Evolutionary conservation across 2,113 vertebrate genomes (phyloP).

Genomic region (Nothocercus nigrocapillus): DNA sequence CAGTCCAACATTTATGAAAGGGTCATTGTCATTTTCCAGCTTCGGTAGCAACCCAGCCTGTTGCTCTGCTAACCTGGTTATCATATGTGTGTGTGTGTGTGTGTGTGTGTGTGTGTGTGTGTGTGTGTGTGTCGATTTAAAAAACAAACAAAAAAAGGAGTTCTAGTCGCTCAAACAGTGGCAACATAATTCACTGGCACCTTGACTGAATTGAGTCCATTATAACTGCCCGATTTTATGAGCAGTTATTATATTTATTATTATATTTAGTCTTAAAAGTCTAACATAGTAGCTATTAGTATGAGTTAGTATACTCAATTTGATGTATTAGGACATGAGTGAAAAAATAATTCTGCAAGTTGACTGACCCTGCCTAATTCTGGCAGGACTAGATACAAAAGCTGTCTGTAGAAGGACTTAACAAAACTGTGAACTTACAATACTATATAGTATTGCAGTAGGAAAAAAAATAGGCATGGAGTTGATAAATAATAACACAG

Average conservation of each 20-base stretch:
- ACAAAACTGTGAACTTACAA: not conserved
- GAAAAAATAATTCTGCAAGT: too few species aligned
- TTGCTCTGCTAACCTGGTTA: not conserved
- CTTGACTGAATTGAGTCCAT: not conserved
- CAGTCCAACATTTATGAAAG: slow-evolving; percentile 42
- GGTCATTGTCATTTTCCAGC: not conserved
- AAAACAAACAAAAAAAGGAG: not conserved
- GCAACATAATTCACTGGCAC: not conserved
- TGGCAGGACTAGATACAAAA: too few species aligned
- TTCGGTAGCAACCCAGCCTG: not conserved
- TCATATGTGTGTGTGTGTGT: not conserved
- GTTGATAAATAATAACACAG: not conserved
- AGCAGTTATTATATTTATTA: too few species aligned
- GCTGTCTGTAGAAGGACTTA: not conserved
- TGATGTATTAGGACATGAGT: not conserved
- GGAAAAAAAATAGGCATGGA: not conserved
- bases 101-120: not conserved
- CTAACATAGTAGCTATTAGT: not conserved
- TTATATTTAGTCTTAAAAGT: not conserved
- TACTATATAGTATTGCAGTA: not conserved
- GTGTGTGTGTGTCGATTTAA: not conserved
- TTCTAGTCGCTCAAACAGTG: not conserved
- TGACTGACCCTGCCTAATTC: too few species aligned
- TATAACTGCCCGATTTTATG: not conserved
- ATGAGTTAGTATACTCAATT: not conserved